Conservation (phyloP, 2,113 vertebrate species). For the Perca schrenkii region DNA sequence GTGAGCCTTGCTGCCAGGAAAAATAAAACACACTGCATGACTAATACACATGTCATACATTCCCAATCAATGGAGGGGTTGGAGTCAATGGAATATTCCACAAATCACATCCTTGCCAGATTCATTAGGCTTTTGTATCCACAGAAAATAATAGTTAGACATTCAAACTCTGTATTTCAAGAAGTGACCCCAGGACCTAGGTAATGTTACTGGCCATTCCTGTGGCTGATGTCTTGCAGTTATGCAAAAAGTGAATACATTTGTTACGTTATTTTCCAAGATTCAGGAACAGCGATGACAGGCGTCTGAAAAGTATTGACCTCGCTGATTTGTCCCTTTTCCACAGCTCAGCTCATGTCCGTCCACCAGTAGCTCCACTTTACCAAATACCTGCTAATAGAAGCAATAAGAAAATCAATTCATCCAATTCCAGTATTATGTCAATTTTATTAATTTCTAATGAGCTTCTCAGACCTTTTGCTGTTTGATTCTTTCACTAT, state of each 20-base stretch:
- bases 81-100: slow-evolving; percentile 81
- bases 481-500: slow-evolving; percentile 71
- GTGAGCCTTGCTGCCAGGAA: slow-evolving; percentile 72
- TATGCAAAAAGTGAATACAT: slow-evolving; percentile 32
- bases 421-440: slow-evolving; percentile 23
- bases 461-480: slow-evolving; percentile 52
- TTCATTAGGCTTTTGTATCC: slow-evolving; percentile 70
- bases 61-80: slow-evolving; percentile 78
- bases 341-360: slow-evolving; percentile 27
- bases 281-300: slow-evolving; percentile 48
- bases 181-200: slow-evolving; percentile 49
- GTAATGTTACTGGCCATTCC: slow-evolving; percentile 33
- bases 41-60: slow-evolving; percentile 79
- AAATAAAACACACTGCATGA: slow-evolving; percentile 80
- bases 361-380: slow-evolving; percentile 40
- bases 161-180: slow-evolving; percentile 28
- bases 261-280: slow-evolving; percentile 56
- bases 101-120: slow-evolving; percentile 66
- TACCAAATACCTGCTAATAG: slow-evolving; percentile 38
- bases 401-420: slow-evolving; percentile 40
- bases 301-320: slow-evolving; percentile 38
- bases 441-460: slow-evolving; percentile 55
- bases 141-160: slow-evolving; percentile 62
- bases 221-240: slow-evolving; percentile 37
- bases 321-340: slow-evolving; percentile 35